These are phyloP conservation scores for Zaprionus davidi DNA, from an alignment of 1,140 invertebrate genomes.

Conservation along the genomic window DNA sequence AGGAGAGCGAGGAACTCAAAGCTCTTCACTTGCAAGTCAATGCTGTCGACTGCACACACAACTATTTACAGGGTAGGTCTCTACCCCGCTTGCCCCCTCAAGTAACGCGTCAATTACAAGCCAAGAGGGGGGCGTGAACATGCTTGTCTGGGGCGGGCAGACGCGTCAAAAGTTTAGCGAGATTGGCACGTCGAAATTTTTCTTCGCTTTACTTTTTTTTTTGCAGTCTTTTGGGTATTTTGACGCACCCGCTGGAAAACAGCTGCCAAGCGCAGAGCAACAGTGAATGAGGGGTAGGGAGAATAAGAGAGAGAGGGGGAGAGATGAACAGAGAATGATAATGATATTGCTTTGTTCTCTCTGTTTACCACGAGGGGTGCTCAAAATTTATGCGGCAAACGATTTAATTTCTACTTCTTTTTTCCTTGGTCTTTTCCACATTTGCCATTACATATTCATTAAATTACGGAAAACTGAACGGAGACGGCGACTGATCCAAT, in stretches of 20 bases:
- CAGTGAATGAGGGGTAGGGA: slow-evolving; percentile 8
- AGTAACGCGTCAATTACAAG: slow-evolving; percentile 62
- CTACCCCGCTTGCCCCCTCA: slow-evolving; percentile 4
- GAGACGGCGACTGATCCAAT: slow-evolving; percentile 18
- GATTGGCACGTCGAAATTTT: slow-evolving; percentile 41
- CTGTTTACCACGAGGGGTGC: slow-evolving; percentile 33
- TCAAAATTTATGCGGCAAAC: slow-evolving; percentile 60
- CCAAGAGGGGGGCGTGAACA: slow-evolving; percentile 14
- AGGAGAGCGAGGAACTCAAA: neutral
- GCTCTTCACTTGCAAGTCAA: neutral
- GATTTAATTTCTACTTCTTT: slow-evolving; percentile 26
- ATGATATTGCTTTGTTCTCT: slow-evolving; percentile 48
- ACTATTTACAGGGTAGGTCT: slow-evolving; percentile 6
- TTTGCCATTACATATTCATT: slow-evolving; percentile 75
- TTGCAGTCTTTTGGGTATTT: slow-evolving; percentile 17
- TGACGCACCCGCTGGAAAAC: slow-evolving; percentile 49
- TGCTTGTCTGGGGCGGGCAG: neutral
- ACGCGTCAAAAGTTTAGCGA: slow-evolving; percentile 34
- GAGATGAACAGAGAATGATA: slow-evolving; percentile 57
- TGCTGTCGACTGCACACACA: neutral
- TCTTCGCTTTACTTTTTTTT: neutral
- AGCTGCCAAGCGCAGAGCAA: slow-evolving; percentile 57
- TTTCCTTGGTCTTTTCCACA: slow-evolving; percentile 7
- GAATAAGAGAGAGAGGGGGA: neutral
- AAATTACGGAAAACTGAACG: slow-evolving; percentile 49